Base-by-base conservation (phyloP, 2,888 invertebrate genomes). In the Netelia virgata region DNA sequence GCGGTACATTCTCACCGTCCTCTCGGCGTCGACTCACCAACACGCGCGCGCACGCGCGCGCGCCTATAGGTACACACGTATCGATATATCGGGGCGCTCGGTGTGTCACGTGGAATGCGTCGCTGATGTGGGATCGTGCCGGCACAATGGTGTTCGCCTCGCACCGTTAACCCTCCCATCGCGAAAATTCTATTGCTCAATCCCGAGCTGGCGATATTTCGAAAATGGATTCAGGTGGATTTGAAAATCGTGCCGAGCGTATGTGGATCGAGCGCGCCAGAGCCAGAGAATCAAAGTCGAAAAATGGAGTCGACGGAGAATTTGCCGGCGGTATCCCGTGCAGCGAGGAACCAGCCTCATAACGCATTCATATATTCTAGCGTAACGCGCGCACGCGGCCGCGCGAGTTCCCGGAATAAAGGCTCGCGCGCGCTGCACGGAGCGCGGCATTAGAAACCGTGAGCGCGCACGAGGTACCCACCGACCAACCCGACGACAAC, bases 331-430 rank as follows among this genome's bases (percentile, higher is more conserved):
- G 50, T 84, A 82, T 87, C 47, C 23, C 61, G 50, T 72, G n/a
- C 66, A 36, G 20, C 14, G 16, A 36, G 36, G 36, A 6, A 81
- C 87, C 84, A 83, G 84, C 86, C 88, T 90, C 90, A 90, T 90
- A 89, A 90, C 88, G 83, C 87, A 90, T 90, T 90, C 90, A 90
- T 90, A 89, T 90, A 90, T 90, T 90, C 90, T 87, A 88, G 84
- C 86, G 88, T 53, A 66, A 68, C 63, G 55, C 63, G 73, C 74
- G 73, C 74, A 70, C 74, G 80, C 80, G 76, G 59, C 47, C 66
- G 66, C 20, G 68, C 68, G 57, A 83, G 72, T 84, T 84, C 80
- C 75, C 68, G 84, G 84, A 84, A 84, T 81, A 81, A 77, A 79
- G 43, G 72, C 28, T 61, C 61, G 66, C 64, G 73, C 73, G 74